phyloP scores from a whole-genome alignment of 1,140 invertebrate species.

The Elysia chlorotica region DNA sequence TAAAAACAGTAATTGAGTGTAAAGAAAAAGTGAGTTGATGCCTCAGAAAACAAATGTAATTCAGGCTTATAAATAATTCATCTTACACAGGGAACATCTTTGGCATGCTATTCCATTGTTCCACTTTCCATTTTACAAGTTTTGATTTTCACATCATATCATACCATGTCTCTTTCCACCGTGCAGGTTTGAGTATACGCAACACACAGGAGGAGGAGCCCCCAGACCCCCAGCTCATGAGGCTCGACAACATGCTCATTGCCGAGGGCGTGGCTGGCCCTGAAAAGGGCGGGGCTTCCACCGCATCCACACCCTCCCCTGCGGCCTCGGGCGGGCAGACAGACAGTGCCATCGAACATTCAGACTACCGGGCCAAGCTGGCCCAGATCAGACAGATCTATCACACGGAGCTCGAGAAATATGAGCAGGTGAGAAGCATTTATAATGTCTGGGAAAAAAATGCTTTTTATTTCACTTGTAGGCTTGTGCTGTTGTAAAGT shows the following conservation, averaged over 20 bases:
- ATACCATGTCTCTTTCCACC: conserved; percentile 59
- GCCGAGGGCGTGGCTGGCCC: conserved; percentile 98
- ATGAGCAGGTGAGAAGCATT: conserved; percentile 79
- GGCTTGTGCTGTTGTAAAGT: too few species aligned
- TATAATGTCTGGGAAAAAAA: not conserved
- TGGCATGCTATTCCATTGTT: too few species aligned
- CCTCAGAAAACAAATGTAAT: too few species aligned
- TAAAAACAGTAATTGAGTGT: too few species aligned
- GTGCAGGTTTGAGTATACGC: conserved; percentile 91
- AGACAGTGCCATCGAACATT: conserved; percentile 93
- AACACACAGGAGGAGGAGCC: conserved; percentile 98
- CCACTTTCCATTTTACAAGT: too few species aligned
- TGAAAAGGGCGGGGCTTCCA: conserved; percentile 91
- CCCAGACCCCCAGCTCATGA: conserved; percentile 97
- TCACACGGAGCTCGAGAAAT: conserved; percentile 99
- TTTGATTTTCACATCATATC: too few species aligned
- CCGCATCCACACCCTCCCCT: conserved; percentile 88
- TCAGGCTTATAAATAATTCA: too few species aligned
- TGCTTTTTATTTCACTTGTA: too few species aligned
- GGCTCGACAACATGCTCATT: conserved; percentile 99
- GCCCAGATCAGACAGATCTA: conserved; percentile 99
- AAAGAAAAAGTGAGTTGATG: too few species aligned
- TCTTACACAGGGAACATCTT: too few species aligned
- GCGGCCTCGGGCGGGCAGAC: conserved; percentile 75
- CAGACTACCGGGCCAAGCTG: conserved; percentile 97